Percentiles rank a stretch among this genome's conserved stretches.
Conservation (phyloP, 2,113 vertebrate genomes). For the Arothron firmamentum region DNA sequence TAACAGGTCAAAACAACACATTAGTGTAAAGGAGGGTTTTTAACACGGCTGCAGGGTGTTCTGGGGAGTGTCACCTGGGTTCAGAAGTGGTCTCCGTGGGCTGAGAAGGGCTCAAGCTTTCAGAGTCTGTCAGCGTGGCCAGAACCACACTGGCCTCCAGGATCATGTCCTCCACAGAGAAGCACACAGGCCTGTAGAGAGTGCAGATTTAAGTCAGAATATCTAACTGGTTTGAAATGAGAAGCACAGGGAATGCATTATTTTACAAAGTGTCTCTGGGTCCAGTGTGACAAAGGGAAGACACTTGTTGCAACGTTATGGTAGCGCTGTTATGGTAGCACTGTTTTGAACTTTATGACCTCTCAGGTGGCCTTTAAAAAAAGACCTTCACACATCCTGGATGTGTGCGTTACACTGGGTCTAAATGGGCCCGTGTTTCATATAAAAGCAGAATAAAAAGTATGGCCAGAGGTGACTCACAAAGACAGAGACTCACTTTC, state of each 20-base stretch:
- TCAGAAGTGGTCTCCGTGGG: conserved; percentile 6
- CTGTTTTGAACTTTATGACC: no score
- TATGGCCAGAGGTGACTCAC: no score
- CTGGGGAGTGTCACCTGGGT: conserved; percentile 45
- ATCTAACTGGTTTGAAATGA: neutral
- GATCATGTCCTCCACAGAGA: conserved; percentile 81
- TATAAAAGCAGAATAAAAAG: neutral
- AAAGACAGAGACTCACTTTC: conserved; percentile 75
- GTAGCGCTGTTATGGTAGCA: no score
- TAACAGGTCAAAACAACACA: neutral
- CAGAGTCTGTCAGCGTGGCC: conserved; percentile 78
- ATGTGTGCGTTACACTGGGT: no score
- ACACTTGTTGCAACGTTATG: no score
- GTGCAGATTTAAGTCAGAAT: neutral
- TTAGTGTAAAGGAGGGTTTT: neutral
- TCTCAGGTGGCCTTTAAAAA: no score
- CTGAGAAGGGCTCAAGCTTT: conserved; percentile 57
- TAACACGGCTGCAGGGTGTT: no score
- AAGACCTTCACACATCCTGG: no score
- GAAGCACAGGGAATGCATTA: neutral
- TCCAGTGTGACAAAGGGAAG: no score
- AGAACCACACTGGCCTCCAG: conserved; percentile 85
- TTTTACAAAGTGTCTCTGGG: no score
- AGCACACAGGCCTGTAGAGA: conserved; percentile 80
- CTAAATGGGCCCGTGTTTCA: no score